phyloP scores from a whole-genome alignment of 2,797 vertebrate genomes.

The Champsocephalus esox region DNA sequence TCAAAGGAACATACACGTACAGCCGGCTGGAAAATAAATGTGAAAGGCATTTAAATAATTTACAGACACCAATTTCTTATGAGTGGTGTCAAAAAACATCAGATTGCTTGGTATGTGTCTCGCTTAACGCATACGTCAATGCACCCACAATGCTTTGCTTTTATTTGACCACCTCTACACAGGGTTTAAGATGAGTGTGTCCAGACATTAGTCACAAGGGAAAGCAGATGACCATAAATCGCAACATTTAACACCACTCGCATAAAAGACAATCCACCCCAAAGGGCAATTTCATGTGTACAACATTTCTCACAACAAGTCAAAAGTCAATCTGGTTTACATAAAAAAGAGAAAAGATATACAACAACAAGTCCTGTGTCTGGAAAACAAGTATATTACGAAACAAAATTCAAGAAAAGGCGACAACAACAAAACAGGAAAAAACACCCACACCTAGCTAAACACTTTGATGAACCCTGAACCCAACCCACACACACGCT shows the following conservation, averaged over 20 bases:
- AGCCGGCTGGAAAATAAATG: slow-evolving; percentile 7
- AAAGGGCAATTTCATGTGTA: slow-evolving; percentile 6
- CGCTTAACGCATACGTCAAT: background rate
- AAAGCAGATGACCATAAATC: slow-evolving; percentile 17
- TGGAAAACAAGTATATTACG: background rate
- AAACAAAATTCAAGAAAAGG: background rate
- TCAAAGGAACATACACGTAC: background rate
- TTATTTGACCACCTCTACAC: slow-evolving; percentile 22
- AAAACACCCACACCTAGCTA: slow-evolving; percentile 4
- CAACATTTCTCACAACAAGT: slow-evolving; percentile 4
- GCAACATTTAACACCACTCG: slow-evolving; percentile 13
- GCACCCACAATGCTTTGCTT: background rate
- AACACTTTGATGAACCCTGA: background rate
- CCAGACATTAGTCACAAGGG: slow-evolving; percentile 20
- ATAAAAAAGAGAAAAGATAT: background rate
- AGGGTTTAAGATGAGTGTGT: slow-evolving; percentile 15
- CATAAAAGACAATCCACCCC: slow-evolving; percentile 7
- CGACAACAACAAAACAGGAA: background rate
- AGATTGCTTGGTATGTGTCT: background rate
- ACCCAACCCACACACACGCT: slow-evolving; percentile 12
- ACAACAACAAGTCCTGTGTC: background rate
- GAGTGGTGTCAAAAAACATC: background rate
- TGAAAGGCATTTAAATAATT: slow-evolving; percentile 23
- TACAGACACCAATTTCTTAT: slow-evolving; percentile 2
- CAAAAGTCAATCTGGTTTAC: background rate